Percentiles rank a stretch among this genome's conserved stretches.
These are phyloP conservation scores for Sparidentex hasta DNA, from an alignment of 2,797 vertebrate species.

Conservation along the genomic window DNA sequence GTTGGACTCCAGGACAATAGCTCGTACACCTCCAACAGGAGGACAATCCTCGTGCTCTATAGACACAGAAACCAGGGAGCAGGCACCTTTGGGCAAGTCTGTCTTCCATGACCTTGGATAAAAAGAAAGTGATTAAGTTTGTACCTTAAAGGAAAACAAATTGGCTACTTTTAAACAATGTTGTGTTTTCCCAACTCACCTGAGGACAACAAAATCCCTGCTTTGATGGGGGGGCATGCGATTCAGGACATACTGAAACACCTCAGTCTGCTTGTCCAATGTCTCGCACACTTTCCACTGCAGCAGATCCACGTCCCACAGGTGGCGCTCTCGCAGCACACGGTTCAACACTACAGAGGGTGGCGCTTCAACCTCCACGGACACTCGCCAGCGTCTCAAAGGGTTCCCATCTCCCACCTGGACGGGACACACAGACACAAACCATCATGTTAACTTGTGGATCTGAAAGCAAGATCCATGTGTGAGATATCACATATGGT, in stretches of 20 bases:
- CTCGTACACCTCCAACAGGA: conserved; percentile 90
- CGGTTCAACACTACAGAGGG: conserved; percentile 95
- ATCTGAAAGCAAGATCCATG: background rate
- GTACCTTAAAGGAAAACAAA: background rate
- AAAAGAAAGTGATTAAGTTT: conserved; percentile 28
- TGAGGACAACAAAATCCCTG: conserved; percentile 94
- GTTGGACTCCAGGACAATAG: conserved; percentile 92
- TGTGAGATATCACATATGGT: background rate
- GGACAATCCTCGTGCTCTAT: conserved; percentile 92
- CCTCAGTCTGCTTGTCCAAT: conserved; percentile 94
- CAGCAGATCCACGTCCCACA: conserved; percentile 97
- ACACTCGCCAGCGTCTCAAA: conserved; percentile 93
- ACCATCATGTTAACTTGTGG: background rate
- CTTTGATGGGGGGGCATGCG: conserved; percentile 96
- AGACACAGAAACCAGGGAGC: conserved; percentile 92
- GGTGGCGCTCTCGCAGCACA: conserved; percentile 95
- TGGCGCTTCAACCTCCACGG: conserved; percentile 95
- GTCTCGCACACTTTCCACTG: conserved; percentile 96
- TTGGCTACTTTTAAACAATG: background rate
- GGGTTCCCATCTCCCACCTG: conserved; percentile 97
- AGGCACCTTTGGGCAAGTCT: conserved; percentile 94
- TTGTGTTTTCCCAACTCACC: conserved; percentile 81
- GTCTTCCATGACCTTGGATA: conserved; percentile 93
- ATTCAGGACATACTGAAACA: conserved; percentile 95
- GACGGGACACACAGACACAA: conserved; percentile 9